Evolutionary conservation across 2,888 invertebrate genomes (phyloP).

Genomic region (Lymantria dispar): DNA sequence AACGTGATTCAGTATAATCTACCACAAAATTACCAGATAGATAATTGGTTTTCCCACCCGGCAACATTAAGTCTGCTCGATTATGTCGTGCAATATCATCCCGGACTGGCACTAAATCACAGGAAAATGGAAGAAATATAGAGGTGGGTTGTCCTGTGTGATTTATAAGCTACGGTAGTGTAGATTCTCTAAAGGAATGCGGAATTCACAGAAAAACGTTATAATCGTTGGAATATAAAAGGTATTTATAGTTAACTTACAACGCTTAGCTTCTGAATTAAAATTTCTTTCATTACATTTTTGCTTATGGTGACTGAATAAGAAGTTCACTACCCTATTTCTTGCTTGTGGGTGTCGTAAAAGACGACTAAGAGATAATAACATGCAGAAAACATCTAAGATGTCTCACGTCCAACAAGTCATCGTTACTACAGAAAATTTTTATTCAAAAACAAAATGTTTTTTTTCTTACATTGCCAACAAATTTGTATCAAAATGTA

Average conservation of each 20-base stretch:
- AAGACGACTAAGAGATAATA: too few species aligned
- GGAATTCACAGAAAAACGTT: constrained; percentile 5
- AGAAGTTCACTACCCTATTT: too few species aligned
- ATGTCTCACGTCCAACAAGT: too few species aligned
- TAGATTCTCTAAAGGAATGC: constrained; percentile 6
- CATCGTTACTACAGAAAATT: too few species aligned
- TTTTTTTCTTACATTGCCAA: too few species aligned
- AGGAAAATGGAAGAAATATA: constrained; percentile 29
- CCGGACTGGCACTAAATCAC: constrained; percentile 24
- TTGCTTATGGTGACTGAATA: too few species aligned
- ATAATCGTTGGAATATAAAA: not conserved
- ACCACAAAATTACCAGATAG: constrained; percentile 2
- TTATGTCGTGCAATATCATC: constrained; percentile 27
- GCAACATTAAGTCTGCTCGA: constrained; percentile 17
- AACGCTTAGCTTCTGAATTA: not conserved
- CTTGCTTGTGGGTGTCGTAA: too few species aligned
- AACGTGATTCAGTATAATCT: too few species aligned
- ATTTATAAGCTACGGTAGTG: constrained; percentile 20
- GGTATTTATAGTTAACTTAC: not conserved
- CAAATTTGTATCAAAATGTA: too few species aligned
- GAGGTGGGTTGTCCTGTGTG: constrained; percentile 21
- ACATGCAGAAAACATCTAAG: too few species aligned
- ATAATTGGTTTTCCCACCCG: constrained; percentile 12
- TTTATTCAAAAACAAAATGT: too few species aligned
- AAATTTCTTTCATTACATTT: not conserved